Evolutionary conservation across 2,113 vertebrate genomes (phyloP), one percentile per base, ranked within the genome.

Genomic region (Archocentrus centrarchus): DNA sequence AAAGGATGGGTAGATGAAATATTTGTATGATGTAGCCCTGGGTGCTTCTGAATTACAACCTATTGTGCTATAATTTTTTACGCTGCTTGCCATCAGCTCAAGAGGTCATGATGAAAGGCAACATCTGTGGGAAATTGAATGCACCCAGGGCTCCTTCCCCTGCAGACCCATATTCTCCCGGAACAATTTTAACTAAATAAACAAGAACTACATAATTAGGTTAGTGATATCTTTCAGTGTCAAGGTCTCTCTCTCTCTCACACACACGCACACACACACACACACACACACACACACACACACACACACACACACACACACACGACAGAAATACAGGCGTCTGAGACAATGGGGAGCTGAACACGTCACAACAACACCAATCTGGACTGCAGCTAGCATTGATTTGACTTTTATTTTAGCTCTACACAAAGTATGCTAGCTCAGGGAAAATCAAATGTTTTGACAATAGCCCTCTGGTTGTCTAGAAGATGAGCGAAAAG

Each of bases 131-230:
- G 64, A 89, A 81, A 82, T 82, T 0, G 15, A 47, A 66, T 63
- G 57, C 70, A 81, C 73, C 44, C 75, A 59, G 35, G 18, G 47
- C 11, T 3, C 22, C 66, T 80, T 76, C 79, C 70, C 77, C 78
- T 2, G 8, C 83, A 81, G 83, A 84, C 22, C 5, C 73, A 73
- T 57, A 55, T 64, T 27, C 76, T 85, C 64, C 77, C 35, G 39
- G 17, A 80, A 70, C 24, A 66, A 62, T 78, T 86, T 84, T 85
- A 84, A 90, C 80, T 82, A 84, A 7, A 82, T 89, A 89, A 89
- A 88, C 59, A 80, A 60, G 47, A 81, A 86, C 83, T 68, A 15
- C 57, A 83, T 89, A 92, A 90, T 91, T 68, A 88, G 85, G 84
- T 88, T 82, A 92, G 84, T 27, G 79, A 88, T 75, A 79, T 61